Conservation (phyloP, 2,888 invertebrate genomes). For the Andricus quercusramuli region DNA sequence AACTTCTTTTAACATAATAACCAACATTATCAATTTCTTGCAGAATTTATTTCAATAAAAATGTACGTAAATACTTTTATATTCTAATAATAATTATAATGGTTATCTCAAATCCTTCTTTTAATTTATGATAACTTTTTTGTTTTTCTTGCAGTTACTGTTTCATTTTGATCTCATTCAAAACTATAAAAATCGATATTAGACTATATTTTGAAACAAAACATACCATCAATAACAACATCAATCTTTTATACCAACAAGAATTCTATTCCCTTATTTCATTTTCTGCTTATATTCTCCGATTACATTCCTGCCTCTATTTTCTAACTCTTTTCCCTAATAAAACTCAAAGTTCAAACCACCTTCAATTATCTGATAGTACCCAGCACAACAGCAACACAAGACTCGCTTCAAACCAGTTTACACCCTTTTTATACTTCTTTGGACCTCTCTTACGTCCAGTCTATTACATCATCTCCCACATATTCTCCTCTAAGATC, state of each 20-base stretch:
- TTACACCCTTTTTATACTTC: slow-evolving; percentile 37
- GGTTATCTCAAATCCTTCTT: too few species aligned
- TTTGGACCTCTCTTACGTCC: slow-evolving; percentile 29
- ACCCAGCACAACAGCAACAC: neutral
- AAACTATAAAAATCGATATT: neutral
- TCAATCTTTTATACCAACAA: neutral
- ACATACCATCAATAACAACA: neutral
- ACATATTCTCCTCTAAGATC: slow-evolving; percentile 19
- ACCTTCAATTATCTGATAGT: neutral
- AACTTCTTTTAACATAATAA: too few species aligned
- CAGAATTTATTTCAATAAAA: too few species aligned
- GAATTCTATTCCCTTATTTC: neutral
- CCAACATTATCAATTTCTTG: too few species aligned
- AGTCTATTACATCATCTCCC: slow-evolving; percentile 34
- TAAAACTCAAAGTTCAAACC: neutral
- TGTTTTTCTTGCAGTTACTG: neutral
- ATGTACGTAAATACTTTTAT: too few species aligned
- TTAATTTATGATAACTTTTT: too few species aligned
- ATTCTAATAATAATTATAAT: too few species aligned
- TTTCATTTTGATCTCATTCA: neutral
- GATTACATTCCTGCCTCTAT: neutral
- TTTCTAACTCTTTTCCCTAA: neutral
- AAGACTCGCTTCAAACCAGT: slow-evolving; percentile 31
- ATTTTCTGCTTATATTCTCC: neutral
- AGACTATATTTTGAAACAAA: neutral